Conservation (phyloP, 2,888 invertebrate species). For the Tridacna crocea region DNA sequence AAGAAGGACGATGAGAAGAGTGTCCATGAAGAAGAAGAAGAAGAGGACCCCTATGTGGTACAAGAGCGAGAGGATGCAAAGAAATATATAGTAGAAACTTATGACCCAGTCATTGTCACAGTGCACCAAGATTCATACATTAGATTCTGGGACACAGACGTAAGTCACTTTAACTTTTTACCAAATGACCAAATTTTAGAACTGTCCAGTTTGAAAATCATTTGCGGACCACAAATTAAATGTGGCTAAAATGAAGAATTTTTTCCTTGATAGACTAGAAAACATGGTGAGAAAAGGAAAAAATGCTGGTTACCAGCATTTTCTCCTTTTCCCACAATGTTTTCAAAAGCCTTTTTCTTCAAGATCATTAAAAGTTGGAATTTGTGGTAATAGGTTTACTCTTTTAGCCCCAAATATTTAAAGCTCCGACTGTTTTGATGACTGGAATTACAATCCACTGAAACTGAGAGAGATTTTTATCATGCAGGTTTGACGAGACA, state of each 20-base stretch:
- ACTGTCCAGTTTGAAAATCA: no score
- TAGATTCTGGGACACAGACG: conserved; percentile 81
- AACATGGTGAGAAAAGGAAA: neutral
- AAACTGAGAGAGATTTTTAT: no score
- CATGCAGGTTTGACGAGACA: no score
- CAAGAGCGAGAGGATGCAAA: conserved; percentile 69
- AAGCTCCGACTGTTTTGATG: no score
- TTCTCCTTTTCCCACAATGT: neutral
- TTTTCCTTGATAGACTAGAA: neutral
- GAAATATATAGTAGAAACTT: conserved; percentile 76
- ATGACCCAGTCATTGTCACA: conserved; percentile 79
- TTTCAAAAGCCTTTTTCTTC: neutral
- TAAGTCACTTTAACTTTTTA: conserved; percentile 38
- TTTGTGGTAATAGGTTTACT: no score
- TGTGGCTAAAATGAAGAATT: no score
- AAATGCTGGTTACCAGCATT: neutral
- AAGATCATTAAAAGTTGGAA: conserved; percentile 69
- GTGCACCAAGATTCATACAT: conserved; percentile 80
- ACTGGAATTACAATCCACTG: no score
- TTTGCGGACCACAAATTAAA: no score
- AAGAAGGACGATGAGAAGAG: conserved; percentile 65
- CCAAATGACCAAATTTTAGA: neutral
- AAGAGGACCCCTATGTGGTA: conserved; percentile 50
- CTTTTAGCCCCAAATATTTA: no score
- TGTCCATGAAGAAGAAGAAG: conserved; percentile 56